A percentile compares a stretch with the other conserved stretches of the same genome.
phyloP scores from a whole-genome alignment of 2,888 invertebrate genomes.

The Amphiduros pacificus region DNA sequence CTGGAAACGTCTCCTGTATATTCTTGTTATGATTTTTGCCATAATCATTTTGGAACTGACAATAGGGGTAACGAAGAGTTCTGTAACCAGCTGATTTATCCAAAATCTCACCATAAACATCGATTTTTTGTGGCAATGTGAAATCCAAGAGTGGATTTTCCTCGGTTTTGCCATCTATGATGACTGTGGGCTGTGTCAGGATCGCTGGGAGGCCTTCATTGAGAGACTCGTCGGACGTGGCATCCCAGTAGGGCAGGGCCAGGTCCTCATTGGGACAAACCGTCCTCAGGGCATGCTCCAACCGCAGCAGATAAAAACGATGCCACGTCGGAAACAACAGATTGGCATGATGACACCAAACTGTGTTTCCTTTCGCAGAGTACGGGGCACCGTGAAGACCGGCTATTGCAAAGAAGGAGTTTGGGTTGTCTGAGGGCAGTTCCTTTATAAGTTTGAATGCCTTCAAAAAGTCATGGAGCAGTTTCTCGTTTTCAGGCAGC shows the following conservation, averaged over 20 bases:
- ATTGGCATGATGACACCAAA: neutral
- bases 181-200: neutral
- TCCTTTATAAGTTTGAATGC: neutral
- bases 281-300: conserved; percentile 1
- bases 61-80: neutral
- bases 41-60: neutral
- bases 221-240: neutral
- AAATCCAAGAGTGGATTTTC: neutral
- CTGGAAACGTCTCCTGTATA: neutral
- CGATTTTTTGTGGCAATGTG: neutral
- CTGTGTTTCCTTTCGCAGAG: neutral
- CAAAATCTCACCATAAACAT: neutral
- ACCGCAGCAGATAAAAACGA: neutral
- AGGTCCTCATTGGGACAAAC: conserved; percentile 3
- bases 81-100: neutral
- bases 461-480: neutral
- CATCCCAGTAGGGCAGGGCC: conserved; percentile 3
- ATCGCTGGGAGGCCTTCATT: neutral
- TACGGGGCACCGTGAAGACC: neutral
- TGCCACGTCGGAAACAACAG: conserved; percentile 4
- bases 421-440: neutral
- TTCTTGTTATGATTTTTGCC: neutral
- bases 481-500: neutral
- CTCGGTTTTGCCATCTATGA: neutral
- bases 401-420: neutral